phyloP scores from a whole-genome alignment of 1,140 invertebrate species.

The Listronotus bonariensis region DNA sequence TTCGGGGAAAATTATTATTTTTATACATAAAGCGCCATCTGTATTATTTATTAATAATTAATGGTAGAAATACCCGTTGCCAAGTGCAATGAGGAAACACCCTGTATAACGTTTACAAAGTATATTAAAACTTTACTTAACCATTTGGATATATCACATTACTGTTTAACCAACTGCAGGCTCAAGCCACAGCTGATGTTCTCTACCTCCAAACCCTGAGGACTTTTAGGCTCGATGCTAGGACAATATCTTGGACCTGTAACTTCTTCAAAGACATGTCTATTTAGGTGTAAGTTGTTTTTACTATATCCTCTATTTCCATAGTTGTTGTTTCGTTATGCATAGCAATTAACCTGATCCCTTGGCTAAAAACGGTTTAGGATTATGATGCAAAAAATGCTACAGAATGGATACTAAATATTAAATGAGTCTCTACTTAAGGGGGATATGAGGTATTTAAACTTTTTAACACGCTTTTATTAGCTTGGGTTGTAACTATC shows the following conservation, averaged over 20 bases:
- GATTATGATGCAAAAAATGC: no score
- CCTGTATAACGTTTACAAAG: not conserved
- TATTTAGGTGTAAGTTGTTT: conserved; percentile 81
- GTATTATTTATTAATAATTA: no score
- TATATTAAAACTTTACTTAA: not conserved
- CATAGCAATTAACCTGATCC: conserved; percentile 75
- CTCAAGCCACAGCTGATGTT: conserved; percentile 88
- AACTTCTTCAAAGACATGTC: conserved; percentile 80
- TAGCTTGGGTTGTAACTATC: no score
- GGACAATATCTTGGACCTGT: conserved; percentile 88
- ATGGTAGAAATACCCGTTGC: no score
- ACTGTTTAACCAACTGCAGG: conserved; percentile 86
- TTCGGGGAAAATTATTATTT: no score
- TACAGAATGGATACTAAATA: no score
- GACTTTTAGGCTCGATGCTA: conserved; percentile 91
- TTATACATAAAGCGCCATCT: no score
- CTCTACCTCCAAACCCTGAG: conserved; percentile 70
- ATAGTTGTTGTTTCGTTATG: conserved; percentile 74
- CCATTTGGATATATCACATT: conserved; percentile 88
- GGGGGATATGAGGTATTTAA: no score
- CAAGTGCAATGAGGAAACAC: no score
- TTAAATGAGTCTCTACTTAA: no score
- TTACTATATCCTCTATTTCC: conserved; percentile 72
- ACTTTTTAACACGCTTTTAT: no score
- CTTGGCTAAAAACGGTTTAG: conserved; percentile 60